phyloP scores from a whole-genome alignment of 2,888 invertebrate genomes.

The Coelopa pilipes region DNA sequence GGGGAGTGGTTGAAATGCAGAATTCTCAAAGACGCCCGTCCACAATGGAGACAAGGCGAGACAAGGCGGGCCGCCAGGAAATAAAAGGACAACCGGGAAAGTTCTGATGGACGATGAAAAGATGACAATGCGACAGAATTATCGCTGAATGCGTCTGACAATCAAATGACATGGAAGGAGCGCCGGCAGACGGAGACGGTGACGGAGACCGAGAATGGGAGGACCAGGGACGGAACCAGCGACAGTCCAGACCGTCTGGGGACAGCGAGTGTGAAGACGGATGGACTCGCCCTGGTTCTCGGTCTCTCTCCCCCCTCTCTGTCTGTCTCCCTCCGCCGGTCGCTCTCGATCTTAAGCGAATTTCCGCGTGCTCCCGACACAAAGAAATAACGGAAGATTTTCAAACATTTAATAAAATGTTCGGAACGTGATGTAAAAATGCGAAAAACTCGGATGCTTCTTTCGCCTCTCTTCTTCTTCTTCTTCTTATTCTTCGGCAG shows the following conservation, averaged over 20 bases:
- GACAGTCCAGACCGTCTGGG: too few relatives aligned
- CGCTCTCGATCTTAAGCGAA: conserved; percentile 6
- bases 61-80: not conserved
- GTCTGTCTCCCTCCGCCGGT: not conserved
- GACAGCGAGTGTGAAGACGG: too few relatives aligned
- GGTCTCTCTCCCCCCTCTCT: not conserved
- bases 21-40: not conserved
- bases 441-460: conserved; percentile 1
- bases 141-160: conserved; percentile 36
- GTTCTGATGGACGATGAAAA: conserved; percentile 10
- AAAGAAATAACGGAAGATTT: conserved; percentile 14
- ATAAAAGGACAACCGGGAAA: not conserved
- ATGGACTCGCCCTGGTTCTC: too few relatives aligned
- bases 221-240: too few relatives aligned
- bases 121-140: conserved; percentile 35
- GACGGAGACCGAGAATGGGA: not conserved
- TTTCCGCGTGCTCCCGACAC: conserved; percentile 17
- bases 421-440: conserved; percentile 36
- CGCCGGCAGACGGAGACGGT: not conserved
- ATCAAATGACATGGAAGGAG: conserved; percentile 17
- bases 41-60: not conserved
- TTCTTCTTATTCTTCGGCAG: too few relatives aligned
- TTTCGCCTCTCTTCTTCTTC: not conserved
- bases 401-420: conserved; percentile 34
- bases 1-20: not conserved